Base-by-base conservation (phyloP, 2,888 invertebrate species). In the Celastrina argiolus region DNA sequence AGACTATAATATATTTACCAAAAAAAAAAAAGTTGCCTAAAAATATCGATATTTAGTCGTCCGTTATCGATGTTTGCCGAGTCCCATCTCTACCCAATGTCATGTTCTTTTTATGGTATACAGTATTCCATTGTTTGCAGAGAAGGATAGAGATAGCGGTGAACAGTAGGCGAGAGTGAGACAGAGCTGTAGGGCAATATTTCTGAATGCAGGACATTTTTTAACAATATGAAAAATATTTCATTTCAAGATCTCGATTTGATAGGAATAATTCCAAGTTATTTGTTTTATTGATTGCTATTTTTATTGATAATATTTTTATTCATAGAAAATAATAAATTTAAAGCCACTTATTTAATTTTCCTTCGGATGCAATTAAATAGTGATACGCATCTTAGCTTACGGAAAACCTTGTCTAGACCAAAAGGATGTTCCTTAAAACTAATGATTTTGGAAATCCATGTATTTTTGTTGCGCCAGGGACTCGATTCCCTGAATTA, bases 111-210 rank as follows among this genome's bases (percentile, higher is more conserved):
- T 88, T 85, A 79, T 81, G 80, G 80, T 82, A 83, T 83, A 82
- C 82, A 85, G 85, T 85, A 83, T 82, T 76, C 83, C 87, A 90
- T 91, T 91, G 90, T 91, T 90, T 88, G 84, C 81, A 77, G 83
- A 89, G 74, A 84, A 80, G 81, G 89, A 88, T 76, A 78, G 83
- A 76, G 74, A 74, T 73, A 76, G 71, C 67, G 66, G 70, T 72
- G 67, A 67, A 58, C 66, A 51, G 56, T 70, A 80, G 69, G 73
- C 64, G 75, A 86, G 73, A 78, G 82, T 77, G 83, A 83, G 66
- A 74, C 73, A 67, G 69, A 67, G 41, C 69, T 71, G 63, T 65
- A 70, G 69, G 70, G 70, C 61, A 61, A 39, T 59, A 59, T 72
- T 72, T 69, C 67, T 69, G 69, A 69, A 61, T 39, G 61, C 36